Base-by-base conservation (phyloP, 1,140 invertebrate genomes). In the Bombus breviceps region DNA sequence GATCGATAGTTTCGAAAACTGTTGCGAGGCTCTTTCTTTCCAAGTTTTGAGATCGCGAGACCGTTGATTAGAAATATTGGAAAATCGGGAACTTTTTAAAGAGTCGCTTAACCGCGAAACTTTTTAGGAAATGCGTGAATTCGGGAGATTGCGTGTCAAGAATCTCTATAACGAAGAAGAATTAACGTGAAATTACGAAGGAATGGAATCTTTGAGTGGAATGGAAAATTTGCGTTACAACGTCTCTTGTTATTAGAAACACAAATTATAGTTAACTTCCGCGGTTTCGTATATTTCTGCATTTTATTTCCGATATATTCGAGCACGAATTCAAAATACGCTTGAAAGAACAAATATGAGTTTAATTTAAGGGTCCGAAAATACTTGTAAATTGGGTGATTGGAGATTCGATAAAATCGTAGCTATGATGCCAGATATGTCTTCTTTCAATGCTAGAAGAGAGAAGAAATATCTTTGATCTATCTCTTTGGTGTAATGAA, bases 391-490 rank as follows among this genome's bases (percentile, higher is more conserved):
- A 73, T 47, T 47, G 41, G n/a, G 18, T 47, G n/a, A 28, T n/a
- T 2, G 10, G 1, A 32, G 6, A 47, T 47, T 43, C n/a, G 37
- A 73, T 34, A 28, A 28, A 71, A 71, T 34, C 34, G 25, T 41
- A 72, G 8, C 25, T n/a, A n/a, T 41, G 10, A 28, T 15, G 32
- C 39, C n/a, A 22, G n/a, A 47, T 73, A 22, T 73, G 15, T 73
- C n/a, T 43, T 22, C 28, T 73, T 73, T 73, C 41, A 4, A 47
- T 28, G 47, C 32, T 57, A 32, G 57, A 75, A 75, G 73, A 37
- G 73, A 37, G 32, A 25, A 57, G 47, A 37, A 34, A 53, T 75
- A 75, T 75, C 73, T 75, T 75, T 75, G 73, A 75, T 75, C 43
- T 75, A 75, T 47, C 73, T 75, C 47, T 75, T 32, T 75, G 73